phyloP scores from a whole-genome alignment of 2,888 invertebrate species.

The Pachymerium ferrugineum region DNA sequence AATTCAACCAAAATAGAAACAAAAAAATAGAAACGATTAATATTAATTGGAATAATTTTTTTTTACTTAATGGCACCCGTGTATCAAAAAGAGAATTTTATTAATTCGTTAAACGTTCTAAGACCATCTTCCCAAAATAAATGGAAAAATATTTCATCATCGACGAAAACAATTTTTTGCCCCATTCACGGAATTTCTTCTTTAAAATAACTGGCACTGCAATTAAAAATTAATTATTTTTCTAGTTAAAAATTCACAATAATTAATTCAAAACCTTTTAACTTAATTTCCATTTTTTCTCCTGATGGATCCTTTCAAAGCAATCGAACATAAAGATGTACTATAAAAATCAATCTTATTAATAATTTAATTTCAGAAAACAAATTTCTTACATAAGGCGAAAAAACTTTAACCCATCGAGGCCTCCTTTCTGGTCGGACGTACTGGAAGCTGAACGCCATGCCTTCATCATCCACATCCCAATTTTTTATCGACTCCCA shows the following conservation, averaged over 20 bases:
- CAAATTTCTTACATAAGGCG: slow-evolving; percentile 70
- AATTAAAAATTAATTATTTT: neutral
- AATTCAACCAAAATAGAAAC: neutral
- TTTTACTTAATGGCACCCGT: neutral
- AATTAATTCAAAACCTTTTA: neutral
- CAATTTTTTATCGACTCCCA: slow-evolving; percentile 79
- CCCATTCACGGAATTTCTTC: neutral
- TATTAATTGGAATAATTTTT: neutral
- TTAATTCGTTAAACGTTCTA: neutral
- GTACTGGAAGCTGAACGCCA: slow-evolving; percentile 85
- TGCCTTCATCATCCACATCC: slow-evolving; percentile 87
- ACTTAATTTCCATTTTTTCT: slow-evolving; percentile 52
- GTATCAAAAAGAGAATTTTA: neutral
- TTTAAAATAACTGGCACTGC: neutral
- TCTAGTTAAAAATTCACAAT: neutral
- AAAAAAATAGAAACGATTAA: neutral
- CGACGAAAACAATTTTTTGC: neutral
- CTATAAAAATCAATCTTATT: slow-evolving; percentile 54
- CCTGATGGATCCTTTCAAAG: slow-evolving; percentile 91
- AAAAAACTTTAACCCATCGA: slow-evolving; percentile 78
- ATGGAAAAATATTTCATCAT: neutral
- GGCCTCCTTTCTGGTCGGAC: slow-evolving; percentile 71
- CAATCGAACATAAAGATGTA: slow-evolving; percentile 86
- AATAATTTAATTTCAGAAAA: slow-evolving; percentile 30
- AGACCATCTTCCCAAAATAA: neutral